Evolutionary conservation across 35 echinoderm and acorn worm species (phyloP).

Genomic region (Apostichopus japonicus): DNA sequence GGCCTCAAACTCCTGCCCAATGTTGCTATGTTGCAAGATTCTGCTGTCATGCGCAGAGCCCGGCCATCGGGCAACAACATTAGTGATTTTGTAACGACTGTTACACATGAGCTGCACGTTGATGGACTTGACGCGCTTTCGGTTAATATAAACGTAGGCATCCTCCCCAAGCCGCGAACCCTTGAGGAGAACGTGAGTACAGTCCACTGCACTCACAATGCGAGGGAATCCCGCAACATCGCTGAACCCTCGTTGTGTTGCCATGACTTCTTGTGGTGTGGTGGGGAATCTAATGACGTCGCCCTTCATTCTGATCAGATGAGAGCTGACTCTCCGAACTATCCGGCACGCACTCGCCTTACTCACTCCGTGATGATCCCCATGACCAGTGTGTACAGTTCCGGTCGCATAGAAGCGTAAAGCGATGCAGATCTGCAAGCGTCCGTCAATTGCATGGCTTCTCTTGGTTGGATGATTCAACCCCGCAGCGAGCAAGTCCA

Average conservation of each 20-base stretch:
- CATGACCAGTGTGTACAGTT: constrained; percentile 26
- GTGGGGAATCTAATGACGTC: background rate
- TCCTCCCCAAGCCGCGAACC: no score
- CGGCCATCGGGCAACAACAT: constrained; percentile 34
- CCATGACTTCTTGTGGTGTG: background rate
- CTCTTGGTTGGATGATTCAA: constrained; percentile 20
- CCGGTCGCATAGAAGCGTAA: constrained; percentile 55
- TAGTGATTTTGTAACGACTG: background rate
- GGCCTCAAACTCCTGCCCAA: no score
- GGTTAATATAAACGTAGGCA: no score
- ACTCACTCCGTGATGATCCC: background rate
- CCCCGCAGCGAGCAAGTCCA: constrained; percentile 42
- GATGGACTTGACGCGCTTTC: background rate
- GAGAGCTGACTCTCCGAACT: background rate
- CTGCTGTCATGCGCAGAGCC: constrained; percentile 34
- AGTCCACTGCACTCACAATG: no score
- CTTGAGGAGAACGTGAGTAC: no score
- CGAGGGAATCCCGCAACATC: no score
- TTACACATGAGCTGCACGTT: background rate
- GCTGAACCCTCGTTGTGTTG: no score
- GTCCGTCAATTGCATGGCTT: constrained; percentile 66
- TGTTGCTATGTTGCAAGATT: constrained; percentile 1
- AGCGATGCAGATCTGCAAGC: constrained; percentile 34
- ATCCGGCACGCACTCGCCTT: background rate
- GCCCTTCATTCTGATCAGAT: background rate